A percentile compares a stretch with the other conserved stretches of the same genome.
Conservation (phyloP, 2,888 invertebrate species). For the Alviniconcha strummeri region DNA sequence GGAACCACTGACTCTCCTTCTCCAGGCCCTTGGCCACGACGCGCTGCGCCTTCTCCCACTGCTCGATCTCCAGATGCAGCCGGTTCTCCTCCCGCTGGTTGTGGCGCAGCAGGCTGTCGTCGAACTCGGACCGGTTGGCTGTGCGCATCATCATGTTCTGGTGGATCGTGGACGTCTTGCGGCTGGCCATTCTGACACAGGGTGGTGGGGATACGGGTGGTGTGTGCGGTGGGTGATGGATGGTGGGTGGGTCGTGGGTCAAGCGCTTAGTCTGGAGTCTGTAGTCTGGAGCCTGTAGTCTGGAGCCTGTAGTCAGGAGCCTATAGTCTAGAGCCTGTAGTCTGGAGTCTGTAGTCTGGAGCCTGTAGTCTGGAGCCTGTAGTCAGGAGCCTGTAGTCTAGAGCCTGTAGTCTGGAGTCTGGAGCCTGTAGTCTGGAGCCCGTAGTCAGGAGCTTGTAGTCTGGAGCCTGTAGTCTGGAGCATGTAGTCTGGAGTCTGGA, state of each 20-base stretch:
- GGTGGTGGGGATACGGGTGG: neutral
- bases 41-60: conserved; percentile 56
- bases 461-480: neutral
- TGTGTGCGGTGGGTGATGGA: neutral
- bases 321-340: neutral
- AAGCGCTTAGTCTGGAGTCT: neutral
- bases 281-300: neutral
- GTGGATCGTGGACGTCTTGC: neutral
- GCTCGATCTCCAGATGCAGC: conserved; percentile 50
- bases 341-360: neutral
- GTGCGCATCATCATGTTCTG: neutral
- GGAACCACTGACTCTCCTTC: conserved; percentile 45
- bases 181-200: neutral
- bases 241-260: neutral
- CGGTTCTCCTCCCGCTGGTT: conserved; percentile 55
- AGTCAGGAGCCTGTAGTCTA: too few species aligned
- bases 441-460: neutral
- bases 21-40: conserved; percentile 54
- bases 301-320: neutral
- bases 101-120: conserved; percentile 56
- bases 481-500: neutral
- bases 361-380: neutral
- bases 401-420: neutral
- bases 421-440: neutral
- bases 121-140: conserved; percentile 58